These are phyloP conservation scores for Callochromis pleurospilus DNA, from an alignment of 2,113 vertebrate genomes.

Conservation along the genomic window DNA sequence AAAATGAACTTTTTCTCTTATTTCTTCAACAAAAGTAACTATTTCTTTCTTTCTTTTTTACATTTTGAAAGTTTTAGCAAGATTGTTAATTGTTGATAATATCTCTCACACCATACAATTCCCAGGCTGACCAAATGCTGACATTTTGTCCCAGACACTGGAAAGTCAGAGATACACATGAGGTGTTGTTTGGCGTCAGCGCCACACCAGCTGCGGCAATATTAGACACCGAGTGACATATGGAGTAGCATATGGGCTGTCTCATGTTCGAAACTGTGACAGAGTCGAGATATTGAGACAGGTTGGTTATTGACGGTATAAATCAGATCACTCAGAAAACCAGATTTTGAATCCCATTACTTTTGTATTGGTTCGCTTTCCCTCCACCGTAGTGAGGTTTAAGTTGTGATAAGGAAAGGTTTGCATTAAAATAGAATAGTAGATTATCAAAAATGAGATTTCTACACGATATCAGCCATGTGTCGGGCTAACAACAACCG, in stretches of 20 bases:
- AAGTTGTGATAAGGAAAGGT: not conserved
- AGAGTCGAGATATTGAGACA: not conserved
- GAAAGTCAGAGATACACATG: not conserved
- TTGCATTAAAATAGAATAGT: not conserved
- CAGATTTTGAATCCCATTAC: not conserved
- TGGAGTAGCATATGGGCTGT: not conserved
- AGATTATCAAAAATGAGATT: fast-evolving
- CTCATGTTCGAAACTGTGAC: not conserved
- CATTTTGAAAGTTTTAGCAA: not conserved
- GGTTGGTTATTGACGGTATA: not conserved
- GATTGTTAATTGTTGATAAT: not conserved
- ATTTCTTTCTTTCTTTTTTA: not conserved
- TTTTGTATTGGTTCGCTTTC: not conserved
- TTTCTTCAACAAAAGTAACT: not conserved
- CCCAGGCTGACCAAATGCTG: not conserved
- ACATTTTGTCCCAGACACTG: not conserved
- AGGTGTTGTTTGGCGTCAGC: not conserved
- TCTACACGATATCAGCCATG: not conserved
- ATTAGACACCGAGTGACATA: not conserved
- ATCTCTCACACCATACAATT: not conserved
- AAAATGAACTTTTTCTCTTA: not conserved
- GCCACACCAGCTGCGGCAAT: not conserved
- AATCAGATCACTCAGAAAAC: not conserved
- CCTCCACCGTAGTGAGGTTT: not conserved
- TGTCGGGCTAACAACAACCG: not conserved